phyloP scores from a whole-genome alignment of 2,888 invertebrate genomes.

The Drosophila lutescens region DNA sequence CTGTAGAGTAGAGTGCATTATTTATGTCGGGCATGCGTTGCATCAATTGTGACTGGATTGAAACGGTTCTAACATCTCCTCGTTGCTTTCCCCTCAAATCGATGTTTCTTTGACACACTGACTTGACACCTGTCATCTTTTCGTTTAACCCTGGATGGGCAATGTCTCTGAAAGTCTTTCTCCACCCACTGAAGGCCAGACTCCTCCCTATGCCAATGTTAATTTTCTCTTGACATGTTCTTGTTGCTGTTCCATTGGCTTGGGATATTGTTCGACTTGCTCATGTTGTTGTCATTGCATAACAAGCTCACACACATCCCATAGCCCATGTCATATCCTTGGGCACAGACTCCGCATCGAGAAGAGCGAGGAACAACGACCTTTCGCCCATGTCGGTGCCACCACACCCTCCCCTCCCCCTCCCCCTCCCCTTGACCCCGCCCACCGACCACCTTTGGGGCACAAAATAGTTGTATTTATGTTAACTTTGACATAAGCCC shows the following conservation, averaged over 20 bases:
- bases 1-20: slow-evolving; percentile 9
- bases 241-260: slow-evolving; percentile 23
- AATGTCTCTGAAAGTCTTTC: not conserved
- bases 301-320: slow-evolving; percentile 30
- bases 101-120: slow-evolving; percentile 49
- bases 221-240: slow-evolving; percentile 55
- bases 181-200: not conserved
- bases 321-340: slow-evolving; percentile 38
- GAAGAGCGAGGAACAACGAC: slow-evolving; percentile 19
- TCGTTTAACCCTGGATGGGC: slow-evolving; percentile 59
- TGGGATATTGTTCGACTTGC: slow-evolving; percentile 33
- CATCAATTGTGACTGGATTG: slow-evolving; percentile 32
- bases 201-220: slow-evolving; percentile 41
- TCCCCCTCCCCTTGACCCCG: slow-evolving; percentile 27
- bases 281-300: slow-evolving; percentile 41
- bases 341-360: slow-evolving; percentile 25
- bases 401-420: slow-evolving; percentile 36
- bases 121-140: slow-evolving; percentile 81
- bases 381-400: slow-evolving; percentile 54
- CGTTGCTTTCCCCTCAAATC: slow-evolving; percentile 2
- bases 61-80: slow-evolving; percentile 1
- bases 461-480: slow-evolving; percentile 76
- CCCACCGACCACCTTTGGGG: slow-evolving; percentile 43
- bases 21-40: slow-evolving; percentile 16
- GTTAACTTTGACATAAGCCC: slow-evolving; percentile 77